Base-by-base conservation (phyloP, 1,140 invertebrate genomes). In the Ruditapes philippinarum region DNA sequence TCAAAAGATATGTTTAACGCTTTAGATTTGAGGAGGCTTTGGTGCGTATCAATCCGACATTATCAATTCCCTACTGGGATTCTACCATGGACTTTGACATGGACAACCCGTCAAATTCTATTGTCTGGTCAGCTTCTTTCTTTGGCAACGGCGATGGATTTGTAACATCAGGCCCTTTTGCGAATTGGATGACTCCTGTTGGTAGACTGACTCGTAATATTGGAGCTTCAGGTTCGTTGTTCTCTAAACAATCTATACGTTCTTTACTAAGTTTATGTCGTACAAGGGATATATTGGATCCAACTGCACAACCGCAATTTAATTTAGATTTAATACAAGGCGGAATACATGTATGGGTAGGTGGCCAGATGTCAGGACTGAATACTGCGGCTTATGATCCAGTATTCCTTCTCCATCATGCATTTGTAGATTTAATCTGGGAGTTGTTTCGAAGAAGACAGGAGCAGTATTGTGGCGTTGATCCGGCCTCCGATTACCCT, bases 51-150 rank as follows among this genome's bases (percentile, higher is more conserved):
- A 85, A 79, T 28, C 90, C 91, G 0, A 49, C 70, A 14, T 81
- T 95, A 5, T 93, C 94, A 17, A 78, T 96, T 7, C 95, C 95
- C 4, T 96, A 96, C 90, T 96, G 95, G 95, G 95, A 96, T 81
- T 91, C 91, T 28, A 92, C 94, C 0, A 42, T 95, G n/a, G 95
- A 96, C 85, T 79, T 80, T 17, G 92, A 93, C 79, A 88, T 96
- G 42, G 89, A 89, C 0, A 91, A 95, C 83, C 88, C 92, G 19
- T 90, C 92, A 0, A 90, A 94, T 38, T 96, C 96, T 11, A 93
- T 95, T 40, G 88, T 96, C 25, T 96, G 95, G 90, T 93, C 91
- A 49, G 36, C 88, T 0, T 65, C 92, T 17, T 95, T 96, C 81
- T 62, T 95, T 42, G 96, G 96, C 11, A 95, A 94, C 82, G 94